Evolutionary conservation across 2,797 vertebrate species (phyloP).

Genomic region (Limnodromus scolopaceus): DNA sequence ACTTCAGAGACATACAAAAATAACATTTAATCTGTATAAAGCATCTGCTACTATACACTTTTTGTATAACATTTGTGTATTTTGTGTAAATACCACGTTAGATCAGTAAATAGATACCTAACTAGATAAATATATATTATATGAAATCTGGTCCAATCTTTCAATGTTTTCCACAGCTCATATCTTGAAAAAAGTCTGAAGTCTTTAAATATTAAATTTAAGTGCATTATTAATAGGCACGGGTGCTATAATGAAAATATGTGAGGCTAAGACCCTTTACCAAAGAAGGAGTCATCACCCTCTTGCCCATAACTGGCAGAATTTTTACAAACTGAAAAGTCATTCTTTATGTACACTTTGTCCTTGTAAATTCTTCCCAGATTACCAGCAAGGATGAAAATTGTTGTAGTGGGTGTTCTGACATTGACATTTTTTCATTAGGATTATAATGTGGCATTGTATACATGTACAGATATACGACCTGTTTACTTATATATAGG

Average conservation of each 20-base stretch:
- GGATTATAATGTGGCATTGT: background rate
- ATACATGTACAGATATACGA: background rate
- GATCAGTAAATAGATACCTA: constrained; percentile 63
- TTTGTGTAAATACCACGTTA: constrained; percentile 70
- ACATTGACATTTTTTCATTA: background rate
- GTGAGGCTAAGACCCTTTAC: background rate
- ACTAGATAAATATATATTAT: constrained; percentile 56
- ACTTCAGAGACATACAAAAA: constrained; percentile 78
- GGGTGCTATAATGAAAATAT: background rate
- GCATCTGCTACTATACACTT: constrained; percentile 72
- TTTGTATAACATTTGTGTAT: constrained; percentile 60
- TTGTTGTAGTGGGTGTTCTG: background rate
- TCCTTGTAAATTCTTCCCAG: background rate
- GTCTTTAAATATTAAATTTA: background rate
- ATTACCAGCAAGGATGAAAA: background rate
- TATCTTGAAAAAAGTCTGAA: background rate
- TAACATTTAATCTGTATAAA: constrained; percentile 76
- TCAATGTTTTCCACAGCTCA: constrained; percentile 20
- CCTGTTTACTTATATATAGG: background rate
- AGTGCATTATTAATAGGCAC: background rate
- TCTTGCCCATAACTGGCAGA: background rate
- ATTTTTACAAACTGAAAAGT: background rate
- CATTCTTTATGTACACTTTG: background rate
- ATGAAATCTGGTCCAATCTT: constrained; percentile 27
- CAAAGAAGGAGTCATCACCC: background rate